Conservation (phyloP, 2,113 vertebrate species). For the Cyprinodon brontotheroides region DNA sequence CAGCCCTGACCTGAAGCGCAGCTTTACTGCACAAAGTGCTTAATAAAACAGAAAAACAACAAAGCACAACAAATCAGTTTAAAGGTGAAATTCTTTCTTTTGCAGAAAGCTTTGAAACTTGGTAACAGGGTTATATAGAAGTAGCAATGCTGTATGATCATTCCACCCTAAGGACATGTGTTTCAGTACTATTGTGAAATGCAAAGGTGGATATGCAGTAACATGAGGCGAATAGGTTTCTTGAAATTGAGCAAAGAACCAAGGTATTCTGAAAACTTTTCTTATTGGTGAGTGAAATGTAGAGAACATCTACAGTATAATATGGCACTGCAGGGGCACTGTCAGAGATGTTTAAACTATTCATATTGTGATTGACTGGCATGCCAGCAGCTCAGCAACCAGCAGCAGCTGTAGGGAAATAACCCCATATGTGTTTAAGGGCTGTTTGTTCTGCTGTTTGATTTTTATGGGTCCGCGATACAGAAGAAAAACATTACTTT, state of each 20-base stretch:
- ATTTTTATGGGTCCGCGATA: conserved; percentile 74
- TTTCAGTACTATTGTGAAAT: neutral
- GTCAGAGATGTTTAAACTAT: conserved; percentile 63
- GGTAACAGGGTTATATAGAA: too few species aligned
- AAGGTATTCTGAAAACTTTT: conserved; percentile 19
- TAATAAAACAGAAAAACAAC: neutral
- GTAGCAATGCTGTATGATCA: neutral
- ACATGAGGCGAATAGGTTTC: neutral
- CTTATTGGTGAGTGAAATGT: conserved; percentile 53
- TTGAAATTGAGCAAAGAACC: conserved; percentile 15
- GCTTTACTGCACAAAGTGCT: neutral
- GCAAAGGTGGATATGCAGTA: neutral
- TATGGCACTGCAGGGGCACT: conserved; percentile 53
- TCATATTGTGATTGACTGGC: conserved; percentile 70
- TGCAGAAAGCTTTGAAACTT: too few species aligned
- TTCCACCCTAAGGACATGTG: neutral
- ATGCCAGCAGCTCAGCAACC: conserved; percentile 65
- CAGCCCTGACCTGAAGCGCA: neutral
- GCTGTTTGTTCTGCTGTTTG: conserved; percentile 73
- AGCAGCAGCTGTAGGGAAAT: conserved; percentile 71
- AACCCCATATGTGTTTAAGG: conserved; percentile 65
- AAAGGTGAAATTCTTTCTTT: neutral
- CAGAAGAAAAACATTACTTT: conserved; percentile 71
- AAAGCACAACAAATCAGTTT: too few species aligned
- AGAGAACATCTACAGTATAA: conserved; percentile 52